Evolutionary conservation across 92 coral and sea anemone species (phyloP).

Genomic region (Meandrina meandrites): DNA sequence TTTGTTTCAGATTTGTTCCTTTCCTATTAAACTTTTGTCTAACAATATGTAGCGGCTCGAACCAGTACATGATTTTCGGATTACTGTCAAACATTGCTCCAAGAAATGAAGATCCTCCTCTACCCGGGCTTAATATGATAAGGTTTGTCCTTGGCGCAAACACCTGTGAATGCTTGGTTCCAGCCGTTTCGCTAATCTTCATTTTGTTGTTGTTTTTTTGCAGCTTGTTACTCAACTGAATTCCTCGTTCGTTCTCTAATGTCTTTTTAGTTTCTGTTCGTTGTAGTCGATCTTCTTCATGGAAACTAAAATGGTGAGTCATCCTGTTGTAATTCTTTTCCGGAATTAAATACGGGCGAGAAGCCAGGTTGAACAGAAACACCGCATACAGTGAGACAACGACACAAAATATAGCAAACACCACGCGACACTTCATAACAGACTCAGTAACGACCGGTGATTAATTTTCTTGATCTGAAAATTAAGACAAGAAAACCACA

Average conservation of each 20-base stretch:
- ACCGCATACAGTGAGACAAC: not conserved
- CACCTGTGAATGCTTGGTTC: not conserved
- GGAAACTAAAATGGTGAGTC: not conserved
- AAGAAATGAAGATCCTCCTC: constrained; percentile 45
- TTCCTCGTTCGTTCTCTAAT: not conserved
- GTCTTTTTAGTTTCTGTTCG: not conserved
- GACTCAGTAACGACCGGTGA: not conserved
- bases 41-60: constrained; percentile 46
- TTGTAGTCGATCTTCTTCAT: not conserved
- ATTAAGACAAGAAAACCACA: not conserved
- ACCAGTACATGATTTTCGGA: constrained; percentile 44
- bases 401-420: not conserved
- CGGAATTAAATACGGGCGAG: not conserved
- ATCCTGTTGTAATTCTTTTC: not conserved
- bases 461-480: not conserved
- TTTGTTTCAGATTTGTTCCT: not conserved
- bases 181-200: not conserved
- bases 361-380: not conserved
- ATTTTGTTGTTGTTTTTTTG: too few species aligned
- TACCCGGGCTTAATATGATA: constrained; percentile 26
- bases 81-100: constrained; percentile 51
- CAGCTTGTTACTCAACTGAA: not conserved
- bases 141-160: constrained; percentile 14
- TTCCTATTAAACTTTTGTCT: not conserved
- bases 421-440: not conserved